Evolutionary conservation across 1,140 invertebrate species (phyloP).

Genomic region (Elymnias hypermnestra): DNA sequence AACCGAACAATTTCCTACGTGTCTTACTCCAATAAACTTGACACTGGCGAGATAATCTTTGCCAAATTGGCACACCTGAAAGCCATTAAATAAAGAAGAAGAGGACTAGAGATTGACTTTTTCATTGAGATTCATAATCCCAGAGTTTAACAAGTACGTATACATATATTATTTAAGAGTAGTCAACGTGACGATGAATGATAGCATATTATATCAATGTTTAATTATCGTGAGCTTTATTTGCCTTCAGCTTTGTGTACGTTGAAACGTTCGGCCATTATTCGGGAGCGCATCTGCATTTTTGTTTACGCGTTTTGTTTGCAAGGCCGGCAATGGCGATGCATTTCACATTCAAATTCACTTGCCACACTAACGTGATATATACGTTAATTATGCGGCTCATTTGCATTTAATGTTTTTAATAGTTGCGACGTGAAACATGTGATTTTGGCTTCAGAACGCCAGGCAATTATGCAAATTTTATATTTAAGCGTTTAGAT

Average conservation of each 20-base stretch:
- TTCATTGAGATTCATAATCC: too few relatives aligned
- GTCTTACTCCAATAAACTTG: too few relatives aligned
- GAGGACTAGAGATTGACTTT: too few relatives aligned
- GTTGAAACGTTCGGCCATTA: not conserved
- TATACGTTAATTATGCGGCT: conserved; percentile 2
- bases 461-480: conserved; percentile 1
- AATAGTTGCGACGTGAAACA: conserved; percentile 4
- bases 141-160: too few relatives aligned
- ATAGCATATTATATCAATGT: too few relatives aligned
- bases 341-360: not conserved
- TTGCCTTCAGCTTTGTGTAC: not conserved
- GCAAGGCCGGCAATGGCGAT: not conserved
- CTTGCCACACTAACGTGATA: not conserved
- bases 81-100: too few relatives aligned
- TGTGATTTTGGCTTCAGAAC: conserved; percentile 4
- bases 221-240: not conserved
- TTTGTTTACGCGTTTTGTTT: not conserved
- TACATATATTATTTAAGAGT: too few relatives aligned
- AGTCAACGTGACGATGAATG: too few relatives aligned
- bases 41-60: too few relatives aligned
- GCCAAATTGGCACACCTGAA: too few relatives aligned
- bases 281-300: not conserved
- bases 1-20: too few relatives aligned
- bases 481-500: not conserved
- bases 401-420: conserved; percentile 5